Evolutionary conservation across 2,888 invertebrate species (phyloP).

Genomic region (Ferrisia virgata): DNA sequence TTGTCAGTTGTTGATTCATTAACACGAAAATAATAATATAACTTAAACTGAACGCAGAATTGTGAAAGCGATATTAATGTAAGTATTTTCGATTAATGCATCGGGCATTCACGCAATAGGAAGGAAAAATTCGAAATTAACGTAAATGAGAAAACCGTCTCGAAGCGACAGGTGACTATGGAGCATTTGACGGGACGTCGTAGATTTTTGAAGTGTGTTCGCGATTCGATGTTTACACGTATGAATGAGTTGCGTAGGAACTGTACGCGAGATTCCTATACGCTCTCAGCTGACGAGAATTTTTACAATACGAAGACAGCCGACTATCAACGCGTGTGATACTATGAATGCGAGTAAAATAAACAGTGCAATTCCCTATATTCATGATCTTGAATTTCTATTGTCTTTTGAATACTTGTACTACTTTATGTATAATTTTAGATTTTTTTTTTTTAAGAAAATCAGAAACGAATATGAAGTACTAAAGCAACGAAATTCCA

Average conservation of each 20-base stretch:
- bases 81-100: background rate
- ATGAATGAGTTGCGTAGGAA: background rate
- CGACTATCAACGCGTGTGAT: background rate
- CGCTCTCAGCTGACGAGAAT: background rate
- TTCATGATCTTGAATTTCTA: background rate
- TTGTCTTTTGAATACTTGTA: too few relatives aligned
- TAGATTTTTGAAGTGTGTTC: background rate
- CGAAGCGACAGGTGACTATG: background rate
- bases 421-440: too few relatives aligned
- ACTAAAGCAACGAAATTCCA: too few relatives aligned
- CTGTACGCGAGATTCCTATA: background rate
- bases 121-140: background rate
- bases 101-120: background rate
- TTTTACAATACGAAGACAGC: background rate
- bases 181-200: constrained; percentile 1
- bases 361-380: background rate
- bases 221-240: background rate
- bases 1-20: background rate
- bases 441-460: too few relatives aligned
- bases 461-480: too few relatives aligned
- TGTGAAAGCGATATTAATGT: background rate
- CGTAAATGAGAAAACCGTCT: background rate
- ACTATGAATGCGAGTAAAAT: background rate
- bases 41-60: background rate
- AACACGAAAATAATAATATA: background rate